phyloP scores from a whole-genome alignment of 2,797 vertebrate genomes.

The Acanthurus tractus region DNA sequence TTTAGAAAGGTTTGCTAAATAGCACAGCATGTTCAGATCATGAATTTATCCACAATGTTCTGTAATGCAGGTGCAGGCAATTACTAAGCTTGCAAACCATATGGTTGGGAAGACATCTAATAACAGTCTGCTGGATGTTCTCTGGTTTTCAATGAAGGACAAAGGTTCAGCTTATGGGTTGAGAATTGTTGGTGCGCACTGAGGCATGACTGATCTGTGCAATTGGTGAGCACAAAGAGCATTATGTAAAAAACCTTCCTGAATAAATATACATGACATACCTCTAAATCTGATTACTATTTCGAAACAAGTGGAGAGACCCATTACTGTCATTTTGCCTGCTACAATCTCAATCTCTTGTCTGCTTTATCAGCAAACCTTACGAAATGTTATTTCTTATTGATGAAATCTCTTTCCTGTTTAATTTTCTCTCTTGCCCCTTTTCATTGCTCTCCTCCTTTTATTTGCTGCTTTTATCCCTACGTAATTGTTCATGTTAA shows the following conservation, averaged over 20 bases:
- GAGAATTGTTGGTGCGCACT: conserved; percentile 61
- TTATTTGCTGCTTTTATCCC: conserved; percentile 68
- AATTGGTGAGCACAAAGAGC: conserved; percentile 65
- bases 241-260: conserved; percentile 61
- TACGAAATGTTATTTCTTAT: conserved; percentile 19
- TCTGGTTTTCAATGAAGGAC: conserved; percentile 75
- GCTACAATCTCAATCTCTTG: conserved; percentile 36
- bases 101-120: conserved; percentile 74
- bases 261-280: conserved; percentile 66
- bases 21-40: conserved; percentile 63
- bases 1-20: conserved; percentile 71
- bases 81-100: conserved; percentile 71
- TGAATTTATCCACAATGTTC: conserved; percentile 58
- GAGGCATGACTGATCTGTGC: conserved; percentile 71
- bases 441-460: conserved; percentile 43
- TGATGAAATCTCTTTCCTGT: conserved; percentile 38
- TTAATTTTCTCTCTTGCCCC: conserved; percentile 52
- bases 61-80: conserved; percentile 63
- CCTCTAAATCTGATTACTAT: conserved; percentile 66
- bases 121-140: conserved; percentile 69
- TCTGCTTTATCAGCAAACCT: conserved; percentile 50
- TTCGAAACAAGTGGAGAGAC: conserved; percentile 53
- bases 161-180: conserved; percentile 66
- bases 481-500: conserved; percentile 74
- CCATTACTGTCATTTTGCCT: conserved; percentile 48